Base-by-base conservation (phyloP, 2,113 vertebrate genomes). In the Caracal caracal region DNA sequence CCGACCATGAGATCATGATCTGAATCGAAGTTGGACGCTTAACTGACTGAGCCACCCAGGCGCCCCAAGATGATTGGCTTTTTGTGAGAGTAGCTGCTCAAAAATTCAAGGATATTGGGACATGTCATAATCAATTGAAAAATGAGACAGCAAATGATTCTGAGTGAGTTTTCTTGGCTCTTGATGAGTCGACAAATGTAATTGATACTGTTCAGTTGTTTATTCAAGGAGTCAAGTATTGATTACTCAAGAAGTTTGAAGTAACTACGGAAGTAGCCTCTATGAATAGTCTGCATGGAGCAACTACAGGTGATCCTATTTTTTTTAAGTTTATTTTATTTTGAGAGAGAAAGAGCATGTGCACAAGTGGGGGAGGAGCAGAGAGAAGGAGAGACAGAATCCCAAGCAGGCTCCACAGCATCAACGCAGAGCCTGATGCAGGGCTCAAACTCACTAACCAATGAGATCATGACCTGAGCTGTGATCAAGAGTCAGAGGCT, bases 231-330 rank as follows among this genome's bases (percentile, higher is more conserved):
- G 22, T 22, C 63, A 76, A 90, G 76, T 65, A 16, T 37, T 86
- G 40, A 49, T 87, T 90, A 88, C 80, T 95, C n/a, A 51, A 92
- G 65, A 47, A 94, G 43, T 82, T 17, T 82, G 30, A 92, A 91
- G 10, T 86, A 56, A 85, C 22, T 63, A 56, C 26, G 81, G 76
- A 63, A 86, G 73, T 35, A 76, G 30, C 33, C 53, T 88, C 75
- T 81, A 66, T 16, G 35, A 89, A 80, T 10, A 75, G 33, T 82
- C 53, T 26, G 28, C 61, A 68, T 68, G 75, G 59, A 71, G 71
- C n/a, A 75, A 88, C 85, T 37, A 61, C 9, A 83, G 47, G 47
- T 61, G 37, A 73, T 59, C 20, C 8, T 59, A 59, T 59, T 59
- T 59, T 59, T 59, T 59, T 59, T 5, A 59, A 59, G 56, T 59